Base-by-base conservation (phyloP, 2,888 invertebrate genomes). In the Clusia tigrina region DNA sequence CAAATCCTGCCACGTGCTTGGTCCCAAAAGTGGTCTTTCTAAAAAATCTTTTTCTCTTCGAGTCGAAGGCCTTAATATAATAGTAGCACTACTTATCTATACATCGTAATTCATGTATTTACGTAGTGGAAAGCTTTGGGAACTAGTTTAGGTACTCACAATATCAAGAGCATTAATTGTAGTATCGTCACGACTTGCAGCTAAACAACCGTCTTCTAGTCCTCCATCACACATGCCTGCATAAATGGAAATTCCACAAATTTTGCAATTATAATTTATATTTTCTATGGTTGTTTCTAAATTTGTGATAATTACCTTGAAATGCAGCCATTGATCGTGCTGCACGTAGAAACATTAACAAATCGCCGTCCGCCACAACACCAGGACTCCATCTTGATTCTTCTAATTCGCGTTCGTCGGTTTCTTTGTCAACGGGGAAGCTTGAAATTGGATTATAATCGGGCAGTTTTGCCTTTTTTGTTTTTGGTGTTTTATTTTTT, bases 271-370 rank as follows among this genome's bases (percentile, higher is more conserved):
- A 32, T 12, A 32, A 32, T 9, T 32, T 32, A 32, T 62, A 84
- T 70, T 67, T 64, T 61, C 64, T 65, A 62, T 62, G 18, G 51
- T 67, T 64, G 54, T 63, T 62, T 63, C 65, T 65, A 53, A 20
- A 51, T 12, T 6, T 61, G 60, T 60, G 60, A 67, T 63, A 62
- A 62, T 74, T 70, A 79, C 80, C 81, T 84, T 97, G 97, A 86
- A 98, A 98, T 65, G 97, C 97, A 81, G 98, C 97, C 93, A 98
- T 96, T 67, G 96, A 96, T 78, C 97, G 90, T 72, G 96, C 97
- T 74, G 97, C 98, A 79, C 97, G 88, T 84, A 98, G 89, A 87
- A 95, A 98, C 96, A 98, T 97, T 81, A 97, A 90, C 83, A 98
- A 89, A 87, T 98, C 97, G 76, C 94, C 92, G 86, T 98, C 98